Evolutionary conservation across 92 coral and sea anemone genomes (phyloP), one percentile per base, ranked within the genome.

Genomic region (Siderastrea siderea): DNA sequence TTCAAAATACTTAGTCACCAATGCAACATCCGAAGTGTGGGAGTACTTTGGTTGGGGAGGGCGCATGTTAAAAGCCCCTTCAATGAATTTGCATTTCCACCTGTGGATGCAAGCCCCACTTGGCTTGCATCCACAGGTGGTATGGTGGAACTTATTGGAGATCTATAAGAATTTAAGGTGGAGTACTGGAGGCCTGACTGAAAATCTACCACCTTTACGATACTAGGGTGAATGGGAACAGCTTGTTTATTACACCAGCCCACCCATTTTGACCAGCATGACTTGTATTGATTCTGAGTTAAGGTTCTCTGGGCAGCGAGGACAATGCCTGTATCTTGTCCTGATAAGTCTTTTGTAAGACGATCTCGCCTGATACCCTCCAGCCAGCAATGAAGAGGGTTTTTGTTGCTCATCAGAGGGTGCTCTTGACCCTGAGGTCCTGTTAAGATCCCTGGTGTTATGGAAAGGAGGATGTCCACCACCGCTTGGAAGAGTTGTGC

Each of bases 321-420:
- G 89, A 68, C 67, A 78, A 88, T 62, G 77, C 88, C 45, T 81
- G 38, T 26, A 26, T 0, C 38, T 26, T 26, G 87, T 71, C 65
- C 91, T 81, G 88, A 78, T 70, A 88, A 49, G 81, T 88, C 82
- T 81, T 55, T 71, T 38, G 74, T 65, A 47, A 11, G 61, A 12
- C 45, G 73, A 14, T 64, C 62, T n/a, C 84, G 38, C 92, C 47
- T 78, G 38, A 83, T 44, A 83, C 26, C 68, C 57, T 44, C 92
- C 91, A 88, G 19, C 78, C 83, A 46, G 91, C 83, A 61, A 88
- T 82, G 66, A 63, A 63, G 12, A 88, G 87, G 70, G 81, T 57
- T 26, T 26, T 26, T 26, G 38, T 26, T 26, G 16, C 81, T 54
- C 74, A 82, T 45, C 86, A 79, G 47, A 16, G 81, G 84, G 77